phyloP scores from a whole-genome alignment of 2,113 vertebrate species.

The Gila orcuttii region DNA sequence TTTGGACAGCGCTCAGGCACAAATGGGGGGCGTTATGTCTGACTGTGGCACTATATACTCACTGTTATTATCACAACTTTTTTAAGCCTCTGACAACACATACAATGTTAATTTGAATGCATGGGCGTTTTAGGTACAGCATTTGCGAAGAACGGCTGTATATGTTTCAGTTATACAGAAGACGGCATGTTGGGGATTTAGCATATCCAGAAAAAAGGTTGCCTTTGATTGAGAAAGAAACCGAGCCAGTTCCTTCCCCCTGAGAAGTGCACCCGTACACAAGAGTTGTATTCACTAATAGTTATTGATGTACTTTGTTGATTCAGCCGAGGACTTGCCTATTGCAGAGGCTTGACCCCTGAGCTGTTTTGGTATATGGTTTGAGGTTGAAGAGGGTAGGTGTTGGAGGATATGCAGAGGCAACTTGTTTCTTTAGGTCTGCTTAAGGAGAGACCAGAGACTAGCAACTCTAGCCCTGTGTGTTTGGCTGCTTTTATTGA shows the following conservation, averaged over 20 bases:
- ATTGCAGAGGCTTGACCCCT: conserved; percentile 72
- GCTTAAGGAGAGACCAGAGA: conserved; percentile 51
- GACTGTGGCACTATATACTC: no score
- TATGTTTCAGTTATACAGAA: conserved; percentile 31
- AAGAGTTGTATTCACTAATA: conserved; percentile 79
- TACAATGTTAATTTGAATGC: no score
- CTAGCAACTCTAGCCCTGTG: conserved; percentile 39
- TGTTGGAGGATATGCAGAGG: conserved; percentile 65
- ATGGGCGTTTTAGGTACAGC: no score
- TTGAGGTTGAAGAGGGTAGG: conserved; percentile 69
- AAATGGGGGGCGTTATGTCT: no score
- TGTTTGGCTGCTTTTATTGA: conserved; percentile 58
- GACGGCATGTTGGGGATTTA: conserved; percentile 32
- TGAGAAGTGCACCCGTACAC: conserved; percentile 62
- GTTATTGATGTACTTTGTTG: conserved; percentile 75
- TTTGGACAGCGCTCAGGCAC: no score
- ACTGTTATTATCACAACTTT: no score
- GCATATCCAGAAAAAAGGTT: conserved; percentile 63
- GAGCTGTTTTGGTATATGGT: conserved; percentile 71
- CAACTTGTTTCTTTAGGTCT: conserved; percentile 62
- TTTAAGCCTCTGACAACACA: no score
- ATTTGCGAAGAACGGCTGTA: background rate
- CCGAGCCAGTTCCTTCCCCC: conserved; percentile 64
- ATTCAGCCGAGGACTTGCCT: conserved; percentile 63
- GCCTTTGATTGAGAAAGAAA: conserved; percentile 68